Percentiles rank a stretch among this genome's conserved stretches.
Evolutionary conservation across 2,113 vertebrate genomes (phyloP).

Genomic region (Aplodontia rufa): DNA sequence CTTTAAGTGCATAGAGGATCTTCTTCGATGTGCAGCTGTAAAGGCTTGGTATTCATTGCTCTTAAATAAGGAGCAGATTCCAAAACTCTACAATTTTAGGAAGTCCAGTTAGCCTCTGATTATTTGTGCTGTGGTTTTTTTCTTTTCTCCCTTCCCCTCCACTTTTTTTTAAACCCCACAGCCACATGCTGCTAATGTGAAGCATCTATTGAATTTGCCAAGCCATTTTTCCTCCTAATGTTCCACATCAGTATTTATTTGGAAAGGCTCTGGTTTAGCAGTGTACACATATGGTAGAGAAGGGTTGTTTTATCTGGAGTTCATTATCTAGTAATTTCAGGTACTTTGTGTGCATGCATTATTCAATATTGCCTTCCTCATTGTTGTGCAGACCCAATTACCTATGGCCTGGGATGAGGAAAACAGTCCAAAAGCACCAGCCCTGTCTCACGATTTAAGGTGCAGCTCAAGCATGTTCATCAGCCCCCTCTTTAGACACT

Average conservation of each 20-base stretch:
- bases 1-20: not conserved
- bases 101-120: conserved; percentile 28
- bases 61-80: not conserved
- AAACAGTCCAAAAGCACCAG: not conserved
- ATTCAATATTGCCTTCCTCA: conserved; percentile 29
- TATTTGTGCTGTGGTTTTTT: not conserved
- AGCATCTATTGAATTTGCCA: conserved; percentile 38
- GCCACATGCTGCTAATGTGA: not conserved
- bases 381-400: conserved; percentile 38
- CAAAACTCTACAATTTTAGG: not conserved
- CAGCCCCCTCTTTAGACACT: not conserved
- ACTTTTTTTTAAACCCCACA: not conserved
- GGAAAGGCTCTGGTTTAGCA: not conserved
- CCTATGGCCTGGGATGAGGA: not conserved
- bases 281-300: not conserved
- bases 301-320: not conserved
- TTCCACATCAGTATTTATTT: conserved; percentile 55
- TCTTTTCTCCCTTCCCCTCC: not conserved
- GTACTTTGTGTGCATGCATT: conserved; percentile 26
- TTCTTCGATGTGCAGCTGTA: not conserved
- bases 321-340: conserved; percentile 49
- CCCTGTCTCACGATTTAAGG: not conserved
- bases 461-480: not conserved
- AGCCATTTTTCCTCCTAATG: conserved; percentile 28
- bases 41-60: conserved; percentile 7